A percentile compares a stretch with the other conserved stretches of the same genome.
Evolutionary conservation across 2,888 invertebrate genomes (phyloP).

Genomic region (Stenodema calcarata): DNA sequence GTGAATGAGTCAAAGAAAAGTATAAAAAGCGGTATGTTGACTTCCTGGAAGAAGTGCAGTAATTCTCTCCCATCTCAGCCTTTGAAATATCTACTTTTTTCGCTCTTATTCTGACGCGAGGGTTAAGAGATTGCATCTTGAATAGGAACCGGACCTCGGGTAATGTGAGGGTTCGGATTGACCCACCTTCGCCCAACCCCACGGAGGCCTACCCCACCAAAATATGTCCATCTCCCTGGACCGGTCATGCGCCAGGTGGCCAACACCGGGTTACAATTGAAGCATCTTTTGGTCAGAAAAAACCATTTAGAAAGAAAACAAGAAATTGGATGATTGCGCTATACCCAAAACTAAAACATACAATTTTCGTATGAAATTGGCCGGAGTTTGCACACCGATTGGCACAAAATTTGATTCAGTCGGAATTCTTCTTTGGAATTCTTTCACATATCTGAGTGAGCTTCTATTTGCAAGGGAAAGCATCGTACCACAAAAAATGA

Average conservation of each 20-base stretch:
- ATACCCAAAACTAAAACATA: no score
- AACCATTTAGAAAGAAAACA: no score
- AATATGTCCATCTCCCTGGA: background rate
- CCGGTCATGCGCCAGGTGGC: background rate
- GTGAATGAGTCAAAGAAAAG: background rate
- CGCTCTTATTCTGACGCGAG: background rate
- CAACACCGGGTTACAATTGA: no score
- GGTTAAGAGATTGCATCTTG: background rate
- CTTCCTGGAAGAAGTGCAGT: background rate
- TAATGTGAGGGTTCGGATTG: background rate
- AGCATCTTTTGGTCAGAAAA: no score
- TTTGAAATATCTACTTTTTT: background rate
- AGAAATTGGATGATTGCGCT: no score
- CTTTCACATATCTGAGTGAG: no score
- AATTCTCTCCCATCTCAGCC: background rate
- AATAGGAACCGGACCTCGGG: background rate
- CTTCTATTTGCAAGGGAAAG: no score
- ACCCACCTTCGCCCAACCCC: background rate
- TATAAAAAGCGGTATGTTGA: background rate
- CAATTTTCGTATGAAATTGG: no score
- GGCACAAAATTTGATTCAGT: no score
- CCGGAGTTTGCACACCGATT: no score
- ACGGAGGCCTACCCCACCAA: background rate
- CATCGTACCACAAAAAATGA: no score
- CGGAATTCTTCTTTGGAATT: no score